Percentiles rank a stretch among this genome's conserved stretches.
Conservation (phyloP, 2,797 vertebrate genomes). For the Margarornis squamiger region DNA sequence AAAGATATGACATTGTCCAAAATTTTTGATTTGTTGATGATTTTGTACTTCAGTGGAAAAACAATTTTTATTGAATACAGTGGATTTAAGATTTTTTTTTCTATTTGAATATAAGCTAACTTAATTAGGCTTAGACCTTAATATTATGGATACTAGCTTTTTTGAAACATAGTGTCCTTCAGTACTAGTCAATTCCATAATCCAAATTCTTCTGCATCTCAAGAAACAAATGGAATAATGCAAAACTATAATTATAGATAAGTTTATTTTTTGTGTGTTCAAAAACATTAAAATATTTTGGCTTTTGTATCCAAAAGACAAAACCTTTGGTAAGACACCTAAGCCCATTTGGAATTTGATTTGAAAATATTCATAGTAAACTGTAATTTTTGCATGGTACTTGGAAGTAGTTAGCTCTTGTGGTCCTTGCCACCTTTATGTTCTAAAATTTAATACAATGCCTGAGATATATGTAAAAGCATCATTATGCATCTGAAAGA, state of each 20-base stretch:
- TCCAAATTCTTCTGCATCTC: not conserved
- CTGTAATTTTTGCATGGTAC: not conserved
- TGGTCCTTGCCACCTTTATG: not conserved
- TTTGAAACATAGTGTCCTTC: not conserved
- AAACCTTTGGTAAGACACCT: not conserved
- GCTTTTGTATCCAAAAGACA: not conserved
- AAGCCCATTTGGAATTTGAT: not conserved
- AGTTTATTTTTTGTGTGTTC: not conserved
- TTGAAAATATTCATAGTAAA: not conserved
- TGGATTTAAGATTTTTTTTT: not conserved
- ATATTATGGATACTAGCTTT: not conserved
- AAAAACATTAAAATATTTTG: not conserved
- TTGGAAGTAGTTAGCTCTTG: not conserved
- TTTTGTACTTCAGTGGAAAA: not conserved
- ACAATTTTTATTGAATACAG: not conserved
- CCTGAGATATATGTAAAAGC: not conserved
- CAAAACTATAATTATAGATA: not conserved
- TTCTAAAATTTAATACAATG: not conserved
- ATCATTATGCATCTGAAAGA: not conserved
- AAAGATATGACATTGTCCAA: not conserved
- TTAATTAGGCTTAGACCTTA: not conserved
- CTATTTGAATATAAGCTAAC: not conserved
- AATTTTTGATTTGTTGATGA: not conserved
- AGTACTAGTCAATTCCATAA: not conserved
- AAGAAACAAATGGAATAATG: not conserved